Conservation (phyloP, 2,113 vertebrate species). For the Lycaon pictus region DNA sequence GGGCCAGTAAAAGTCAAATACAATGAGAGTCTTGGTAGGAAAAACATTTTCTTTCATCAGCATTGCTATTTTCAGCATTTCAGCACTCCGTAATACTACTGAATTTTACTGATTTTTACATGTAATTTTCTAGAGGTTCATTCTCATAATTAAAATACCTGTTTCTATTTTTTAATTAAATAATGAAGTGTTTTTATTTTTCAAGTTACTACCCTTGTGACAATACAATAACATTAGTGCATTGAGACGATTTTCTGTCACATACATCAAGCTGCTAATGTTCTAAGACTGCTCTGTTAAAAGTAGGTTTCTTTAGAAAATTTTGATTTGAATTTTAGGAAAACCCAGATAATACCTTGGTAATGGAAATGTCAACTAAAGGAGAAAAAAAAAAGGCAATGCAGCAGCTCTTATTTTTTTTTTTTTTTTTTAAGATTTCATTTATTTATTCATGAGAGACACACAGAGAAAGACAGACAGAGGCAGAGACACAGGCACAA, state of each 20-base stretch:
- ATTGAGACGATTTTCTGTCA: not conserved
- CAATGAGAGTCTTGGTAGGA: not conserved
- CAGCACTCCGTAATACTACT: not conserved
- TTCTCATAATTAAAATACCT: not conserved
- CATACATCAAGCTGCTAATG: not conserved
- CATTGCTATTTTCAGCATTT: not conserved
- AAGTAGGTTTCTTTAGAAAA: slow-evolving; percentile 25
- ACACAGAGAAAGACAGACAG: too few relatives aligned
- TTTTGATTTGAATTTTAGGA: not conserved
- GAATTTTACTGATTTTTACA: not conserved
- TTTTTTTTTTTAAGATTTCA: too few relatives aligned
- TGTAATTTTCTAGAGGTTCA: not conserved
- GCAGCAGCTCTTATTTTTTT: not conserved
- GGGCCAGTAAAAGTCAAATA: not conserved
- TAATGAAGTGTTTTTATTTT: not conserved
- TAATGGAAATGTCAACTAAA: not conserved
- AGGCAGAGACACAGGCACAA: too few relatives aligned
- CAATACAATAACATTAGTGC: not conserved
- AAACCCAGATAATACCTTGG: not conserved
- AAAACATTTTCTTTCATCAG: not conserved
- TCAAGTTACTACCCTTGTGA: not conserved
- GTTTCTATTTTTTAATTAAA: slow-evolving; percentile 1
- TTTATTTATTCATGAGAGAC: too few relatives aligned
- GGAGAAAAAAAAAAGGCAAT: not conserved
- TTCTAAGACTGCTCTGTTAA: not conserved